Evolutionary conservation across 2,888 invertebrate genomes (phyloP).

Genomic region (Julus scandinavius): DNA sequence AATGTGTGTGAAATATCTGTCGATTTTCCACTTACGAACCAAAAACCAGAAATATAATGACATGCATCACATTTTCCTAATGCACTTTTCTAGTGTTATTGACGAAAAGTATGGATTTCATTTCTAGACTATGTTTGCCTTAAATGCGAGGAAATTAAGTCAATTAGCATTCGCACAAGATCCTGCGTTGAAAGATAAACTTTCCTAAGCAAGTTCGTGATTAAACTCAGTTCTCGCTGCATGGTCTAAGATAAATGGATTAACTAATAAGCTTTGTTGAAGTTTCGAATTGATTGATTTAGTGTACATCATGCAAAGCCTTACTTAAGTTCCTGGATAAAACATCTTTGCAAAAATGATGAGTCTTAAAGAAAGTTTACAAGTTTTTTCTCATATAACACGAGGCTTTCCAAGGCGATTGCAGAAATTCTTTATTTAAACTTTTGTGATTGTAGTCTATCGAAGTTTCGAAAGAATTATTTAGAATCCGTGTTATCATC

Average conservation of each 20-base stretch:
- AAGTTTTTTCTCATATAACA: too few relatives aligned
- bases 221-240: background rate
- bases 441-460: too few relatives aligned
- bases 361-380: too few relatives aligned
- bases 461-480: too few relatives aligned
- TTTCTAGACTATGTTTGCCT: background rate
- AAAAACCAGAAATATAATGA: background rate
- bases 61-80: constrained; percentile 15
- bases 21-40: background rate
- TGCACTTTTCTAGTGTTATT: background rate
- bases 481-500: too few relatives aligned
- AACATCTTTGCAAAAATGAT: too few relatives aligned
- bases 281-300: background rate
- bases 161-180: background rate
- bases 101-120: background rate
- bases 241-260: background rate
- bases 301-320: background rate
- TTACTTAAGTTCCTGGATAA: too few relatives aligned
- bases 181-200: background rate
- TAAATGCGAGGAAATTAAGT: background rate
- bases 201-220: background rate
- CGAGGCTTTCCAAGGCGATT: too few relatives aligned
- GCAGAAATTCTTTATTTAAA: too few relatives aligned
- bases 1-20: background rate
- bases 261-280: background rate